phyloP scores from a whole-genome alignment of 2,113 vertebrate genomes.

The Speoplatyrhinus poulsoni region DNA sequence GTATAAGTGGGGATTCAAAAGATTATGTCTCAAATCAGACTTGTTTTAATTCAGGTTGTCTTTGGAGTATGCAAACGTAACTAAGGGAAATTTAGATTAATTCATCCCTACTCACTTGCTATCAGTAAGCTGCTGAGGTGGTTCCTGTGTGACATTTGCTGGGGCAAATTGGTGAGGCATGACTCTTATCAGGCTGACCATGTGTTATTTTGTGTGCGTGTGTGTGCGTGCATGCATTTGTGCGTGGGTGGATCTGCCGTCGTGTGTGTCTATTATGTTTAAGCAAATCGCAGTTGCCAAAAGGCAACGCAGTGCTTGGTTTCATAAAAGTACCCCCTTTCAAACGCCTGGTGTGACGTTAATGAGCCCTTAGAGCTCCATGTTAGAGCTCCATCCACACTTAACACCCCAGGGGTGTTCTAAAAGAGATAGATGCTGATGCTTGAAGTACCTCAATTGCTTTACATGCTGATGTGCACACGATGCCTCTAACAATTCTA shows the following conservation, averaged over 20 bases:
- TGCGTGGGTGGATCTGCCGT: constrained; percentile 9
- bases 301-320: constrained; percentile 31
- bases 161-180: constrained; percentile 51
- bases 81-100: constrained; percentile 43
- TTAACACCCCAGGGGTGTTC: constrained; percentile 57
- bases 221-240: neutral
- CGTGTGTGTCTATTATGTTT: constrained; percentile 11
- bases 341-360: constrained; percentile 57
- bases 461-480: constrained; percentile 33
- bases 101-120: constrained; percentile 35
- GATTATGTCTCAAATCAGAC: constrained; percentile 39
- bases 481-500: constrained; percentile 19
- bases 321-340: constrained; percentile 23
- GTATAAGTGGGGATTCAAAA: constrained; percentile 44
- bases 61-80: constrained; percentile 34
- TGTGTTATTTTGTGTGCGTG: neutral
- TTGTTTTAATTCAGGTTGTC: constrained; percentile 59
- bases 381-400: constrained; percentile 48
- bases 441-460: constrained; percentile 58
- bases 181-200: constrained; percentile 56
- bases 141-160: constrained; percentile 64
- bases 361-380: constrained; percentile 63
- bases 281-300: constrained; percentile 4
- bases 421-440: constrained; percentile 54
- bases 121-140: constrained; percentile 46